phyloP scores from a whole-genome alignment of 2,797 vertebrate genomes.

The Betta splendens region DNA sequence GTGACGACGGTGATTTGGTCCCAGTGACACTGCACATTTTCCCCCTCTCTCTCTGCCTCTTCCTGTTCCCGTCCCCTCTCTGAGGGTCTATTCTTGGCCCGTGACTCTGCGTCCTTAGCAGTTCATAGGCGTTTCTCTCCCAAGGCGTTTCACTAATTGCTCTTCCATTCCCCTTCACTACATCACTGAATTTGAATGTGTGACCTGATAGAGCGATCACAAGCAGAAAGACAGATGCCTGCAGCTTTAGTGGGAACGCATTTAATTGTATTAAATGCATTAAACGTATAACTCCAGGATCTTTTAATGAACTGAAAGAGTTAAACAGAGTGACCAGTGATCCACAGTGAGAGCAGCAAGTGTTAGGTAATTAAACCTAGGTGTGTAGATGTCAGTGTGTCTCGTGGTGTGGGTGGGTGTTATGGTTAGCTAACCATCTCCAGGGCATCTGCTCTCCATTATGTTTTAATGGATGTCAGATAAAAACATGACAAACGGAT shows the following conservation, averaged over 20 bases:
- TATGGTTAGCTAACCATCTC: conserved; percentile 59
- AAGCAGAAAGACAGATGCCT: conserved; percentile 17
- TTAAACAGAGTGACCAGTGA: conserved; percentile 39
- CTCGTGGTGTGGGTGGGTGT: conserved; percentile 39
- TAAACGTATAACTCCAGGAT: conserved; percentile 29
- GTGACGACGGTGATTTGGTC: conserved; percentile 44
- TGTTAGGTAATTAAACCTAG: conserved; percentile 73
- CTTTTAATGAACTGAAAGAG: conserved; percentile 41
- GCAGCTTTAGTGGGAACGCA: conserved; percentile 13
- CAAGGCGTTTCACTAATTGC: conserved; percentile 62
- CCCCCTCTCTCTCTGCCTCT: conserved; percentile 30
- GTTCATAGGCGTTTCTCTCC: conserved; percentile 63
- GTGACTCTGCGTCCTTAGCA: conserved; percentile 58
- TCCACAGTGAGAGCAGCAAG: conserved; percentile 36
- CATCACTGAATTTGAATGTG: conserved; percentile 64
- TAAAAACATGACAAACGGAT: conserved; percentile 79
- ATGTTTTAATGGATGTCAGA: conserved; percentile 76
- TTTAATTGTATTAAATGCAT: conserved; percentile 26
- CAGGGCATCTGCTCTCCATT: conserved; percentile 79
- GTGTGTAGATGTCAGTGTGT: conserved; percentile 58
- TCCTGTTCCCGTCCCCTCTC: conserved; percentile 38
- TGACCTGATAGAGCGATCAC: conserved; percentile 24
- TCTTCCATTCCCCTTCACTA: conserved; percentile 63
- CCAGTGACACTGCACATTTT: conserved; percentile 72
- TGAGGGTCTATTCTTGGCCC: conserved; percentile 66